These are phyloP conservation scores for Sphaerophoria rueppellii DNA, from an alignment of 2,888 invertebrate genomes.

Conservation along the genomic window DNA sequence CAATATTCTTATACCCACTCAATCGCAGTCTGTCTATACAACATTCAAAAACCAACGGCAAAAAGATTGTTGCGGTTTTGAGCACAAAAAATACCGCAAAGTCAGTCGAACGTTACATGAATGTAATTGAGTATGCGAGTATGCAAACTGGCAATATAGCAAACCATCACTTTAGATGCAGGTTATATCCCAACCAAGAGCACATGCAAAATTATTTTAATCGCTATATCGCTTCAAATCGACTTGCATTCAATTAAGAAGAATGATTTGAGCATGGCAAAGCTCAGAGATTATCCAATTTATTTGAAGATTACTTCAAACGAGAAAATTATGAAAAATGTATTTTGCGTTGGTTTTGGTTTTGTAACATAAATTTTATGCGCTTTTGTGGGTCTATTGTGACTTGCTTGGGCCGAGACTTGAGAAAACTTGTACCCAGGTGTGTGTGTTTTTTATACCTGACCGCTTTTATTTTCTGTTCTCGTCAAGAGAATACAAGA, in stretches of 20 bases:
- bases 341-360: slow-evolving; percentile 1
- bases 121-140: slow-evolving; percentile 43
- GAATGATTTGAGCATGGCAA: slow-evolving; percentile 21
- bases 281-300: slow-evolving; percentile 23
- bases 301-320: slow-evolving; percentile 2
- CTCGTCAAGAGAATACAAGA: background rate
- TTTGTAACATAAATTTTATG: slow-evolving; percentile 6
- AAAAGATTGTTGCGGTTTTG: slow-evolving; percentile 41
- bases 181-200: background rate
- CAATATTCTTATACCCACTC: background rate
- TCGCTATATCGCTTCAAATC: background rate
- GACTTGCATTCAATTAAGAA: slow-evolving; percentile 23
- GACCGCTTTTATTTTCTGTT: background rate
- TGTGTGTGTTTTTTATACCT: background rate
- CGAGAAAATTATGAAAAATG: background rate
- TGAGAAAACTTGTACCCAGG: slow-evolving; percentile 10
- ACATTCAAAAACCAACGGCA: slow-evolving; percentile 13
- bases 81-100: slow-evolving; percentile 48
- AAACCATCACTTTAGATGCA: background rate
- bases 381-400: slow-evolving; percentile 18
- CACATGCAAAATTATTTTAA: slow-evolving; percentile 31
- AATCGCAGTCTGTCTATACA: too few species aligned
- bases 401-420: slow-evolving; percentile 1
- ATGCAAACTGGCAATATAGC: background rate
- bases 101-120: slow-evolving; percentile 48